Base-by-base conservation (phyloP, 1,140 invertebrate genomes). In the Drosophila mauritiana region DNA sequence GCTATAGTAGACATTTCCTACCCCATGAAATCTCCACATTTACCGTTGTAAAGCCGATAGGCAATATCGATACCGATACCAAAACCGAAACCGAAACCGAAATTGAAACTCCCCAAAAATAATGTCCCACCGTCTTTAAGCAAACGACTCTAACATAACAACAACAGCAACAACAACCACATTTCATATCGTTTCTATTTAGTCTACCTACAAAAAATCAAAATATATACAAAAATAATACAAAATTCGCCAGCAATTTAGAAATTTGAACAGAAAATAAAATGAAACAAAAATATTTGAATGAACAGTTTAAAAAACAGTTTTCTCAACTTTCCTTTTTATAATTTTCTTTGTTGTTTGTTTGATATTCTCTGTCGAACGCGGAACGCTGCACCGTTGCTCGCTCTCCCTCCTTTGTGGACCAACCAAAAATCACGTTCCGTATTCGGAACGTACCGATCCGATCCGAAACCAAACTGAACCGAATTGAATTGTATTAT, bases 351-450 rank as follows among this genome's bases (percentile, higher is more conserved):
- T 88, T 88, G 83, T 88, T 82, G 83, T 82, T 88, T 86, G 83
- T 83, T 88, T 88, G 79, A 89, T 93, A 92, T 93, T 91, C 92
- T 93, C 92, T 92, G 93, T 90, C 94, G 93, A 93, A 92, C 92
- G 92, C 94, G 93, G 92, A 92, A 94, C 93, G 93, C 93, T 93
- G 93, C 93, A 84, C 81, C 72, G 67, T 78, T 88, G 79, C 84
- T 75, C 82, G 70, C 72, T 82, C 75, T 78, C 58, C 65, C 67
- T 68, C 79, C 83, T 79, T 91, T 84, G 80, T 83, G 89, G 88
- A 91, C 78, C 70, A 82, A 73, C 68, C 55, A 72, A 82, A 61
- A 73, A 54, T 72, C 65, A 76, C 78, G 81, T 84, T 84, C 80
- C 80, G 63, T 82, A 68, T 43, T 74, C 58, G 58, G 54, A 40